Percentiles rank a stretch among this genome's conserved stretches.
Evolutionary conservation across 2,888 invertebrate genomes (phyloP).

Genomic region (Athalia cordata): DNA sequence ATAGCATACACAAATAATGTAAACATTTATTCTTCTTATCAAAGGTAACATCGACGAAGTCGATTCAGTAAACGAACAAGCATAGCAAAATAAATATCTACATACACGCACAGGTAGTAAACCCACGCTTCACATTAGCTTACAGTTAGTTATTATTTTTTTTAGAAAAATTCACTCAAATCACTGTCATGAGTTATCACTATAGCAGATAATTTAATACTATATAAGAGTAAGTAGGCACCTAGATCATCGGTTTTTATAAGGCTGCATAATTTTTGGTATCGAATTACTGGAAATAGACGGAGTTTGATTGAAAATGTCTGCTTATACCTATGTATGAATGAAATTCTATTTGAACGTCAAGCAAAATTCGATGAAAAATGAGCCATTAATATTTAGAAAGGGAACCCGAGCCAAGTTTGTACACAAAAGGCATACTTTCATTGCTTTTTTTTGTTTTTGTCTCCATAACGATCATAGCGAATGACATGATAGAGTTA

Average conservation of each 20-base stretch:
- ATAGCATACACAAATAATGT: background rate
- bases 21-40: background rate
- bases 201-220: background rate
- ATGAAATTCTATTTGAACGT: too few species aligned
- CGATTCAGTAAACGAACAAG: conserved; percentile 32
- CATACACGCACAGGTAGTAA: background rate
- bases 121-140: background rate
- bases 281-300: too few species aligned
- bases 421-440: background rate
- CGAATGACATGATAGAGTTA: background rate
- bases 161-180: background rate
- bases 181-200: conserved; percentile 4
- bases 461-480: background rate
- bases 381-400: conserved; percentile 4
- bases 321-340: too few species aligned
- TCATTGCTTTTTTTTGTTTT: background rate
- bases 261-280: background rate
- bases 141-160: background rate
- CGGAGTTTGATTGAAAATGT: too few species aligned
- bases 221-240: conserved; percentile 6
- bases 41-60: conserved; percentile 17
- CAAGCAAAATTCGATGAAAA: background rate
- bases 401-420: background rate
- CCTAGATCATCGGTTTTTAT: conserved; percentile 12
- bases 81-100: conserved; percentile 39